Evolutionary conservation across 2,113 vertebrate species (phyloP), one percentile per base, ranked within the genome.

Genomic region (Corvus cornix): DNA sequence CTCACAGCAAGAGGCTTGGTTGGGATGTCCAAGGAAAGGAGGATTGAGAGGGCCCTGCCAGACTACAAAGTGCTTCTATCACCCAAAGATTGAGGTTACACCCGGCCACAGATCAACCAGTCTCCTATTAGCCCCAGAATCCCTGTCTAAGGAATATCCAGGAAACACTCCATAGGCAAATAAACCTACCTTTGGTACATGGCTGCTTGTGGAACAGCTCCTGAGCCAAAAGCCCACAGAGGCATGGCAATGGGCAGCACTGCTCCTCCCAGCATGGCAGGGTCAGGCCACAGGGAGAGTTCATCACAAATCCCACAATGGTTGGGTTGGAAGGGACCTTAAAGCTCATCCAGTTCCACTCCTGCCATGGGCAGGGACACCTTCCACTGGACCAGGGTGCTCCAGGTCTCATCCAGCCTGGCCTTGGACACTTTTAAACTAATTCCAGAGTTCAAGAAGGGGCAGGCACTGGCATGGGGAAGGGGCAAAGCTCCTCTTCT

Each of bases 171-270:
- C 64, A 64, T 2, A 51, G 11, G 30, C 20, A 51, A 31, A 58
- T 44, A 52, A 35, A 10, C 21, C 28, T 13, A 2, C 16, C 17
- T 62, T 66, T 39, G 22, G 37, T 11, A 10, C 17, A 3, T 1
- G 10, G 31, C n/a, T 41, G 24, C 37, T 56, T 17, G 9, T 13
- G 58, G 52, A 41, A 43, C 58, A 70, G 30, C 31, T 33, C 26
- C 28, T 43, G 44, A 89, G 69, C 56, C 16, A 12, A 66, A 69
- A 80, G 6, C 7, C 55, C 88, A 12, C 0, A 10, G 19, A 56
- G 77, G 30, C 16, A 8, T 0, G 6, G 49, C 30, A 59, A 19
- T 0, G 4, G 37, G 14, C 75, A 55, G 37, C 8, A 35, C 64
- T 90, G 69, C 21, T 84, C 30, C 63, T 93, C 28, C 55, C 81